phyloP scores from a whole-genome alignment of 2,888 invertebrate species.

The Eupithecia inturbata region DNA sequence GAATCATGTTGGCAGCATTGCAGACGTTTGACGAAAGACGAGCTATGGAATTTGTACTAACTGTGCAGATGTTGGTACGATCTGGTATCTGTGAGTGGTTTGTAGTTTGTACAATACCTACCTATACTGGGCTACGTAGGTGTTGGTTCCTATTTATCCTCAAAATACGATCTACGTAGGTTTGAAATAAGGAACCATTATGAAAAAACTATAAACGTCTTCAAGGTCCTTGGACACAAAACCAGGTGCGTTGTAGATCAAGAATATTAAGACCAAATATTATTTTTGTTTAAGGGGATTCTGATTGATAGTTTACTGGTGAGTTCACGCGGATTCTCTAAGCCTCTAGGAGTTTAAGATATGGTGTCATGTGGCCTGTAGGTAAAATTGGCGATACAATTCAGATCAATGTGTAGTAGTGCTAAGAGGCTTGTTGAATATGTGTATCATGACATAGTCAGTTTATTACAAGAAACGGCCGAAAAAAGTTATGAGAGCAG shows the following conservation, averaged over 20 bases:
- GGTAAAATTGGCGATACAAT: too few relatives aligned
- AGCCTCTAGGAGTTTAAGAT: too few relatives aligned
- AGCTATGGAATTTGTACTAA: constrained; percentile 21
- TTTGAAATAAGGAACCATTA: neutral
- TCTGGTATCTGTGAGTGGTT: neutral
- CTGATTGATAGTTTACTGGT: too few relatives aligned
- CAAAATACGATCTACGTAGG: neutral
- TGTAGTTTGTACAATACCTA: neutral
- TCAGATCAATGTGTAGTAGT: too few relatives aligned
- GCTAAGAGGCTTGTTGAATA: too few relatives aligned
- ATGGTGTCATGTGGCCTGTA: too few relatives aligned
- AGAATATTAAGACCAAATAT: too few relatives aligned
- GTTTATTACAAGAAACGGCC: too few relatives aligned
- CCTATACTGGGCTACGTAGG: neutral
- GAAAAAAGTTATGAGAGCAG: too few relatives aligned
- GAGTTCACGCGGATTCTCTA: too few relatives aligned
- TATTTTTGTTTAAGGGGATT: too few relatives aligned
- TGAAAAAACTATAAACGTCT: neutral
- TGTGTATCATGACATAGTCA: too few relatives aligned
- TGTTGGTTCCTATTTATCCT: neutral
- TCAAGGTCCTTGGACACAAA: neutral
- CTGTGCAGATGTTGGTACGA: neutral
- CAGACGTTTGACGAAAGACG: constrained; percentile 26
- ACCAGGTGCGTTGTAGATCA: neutral
- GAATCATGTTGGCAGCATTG: constrained; percentile 38